phyloP scores from a whole-genome alignment of 2,888 invertebrate species.

The Pseudeuparius sepicola region DNA sequence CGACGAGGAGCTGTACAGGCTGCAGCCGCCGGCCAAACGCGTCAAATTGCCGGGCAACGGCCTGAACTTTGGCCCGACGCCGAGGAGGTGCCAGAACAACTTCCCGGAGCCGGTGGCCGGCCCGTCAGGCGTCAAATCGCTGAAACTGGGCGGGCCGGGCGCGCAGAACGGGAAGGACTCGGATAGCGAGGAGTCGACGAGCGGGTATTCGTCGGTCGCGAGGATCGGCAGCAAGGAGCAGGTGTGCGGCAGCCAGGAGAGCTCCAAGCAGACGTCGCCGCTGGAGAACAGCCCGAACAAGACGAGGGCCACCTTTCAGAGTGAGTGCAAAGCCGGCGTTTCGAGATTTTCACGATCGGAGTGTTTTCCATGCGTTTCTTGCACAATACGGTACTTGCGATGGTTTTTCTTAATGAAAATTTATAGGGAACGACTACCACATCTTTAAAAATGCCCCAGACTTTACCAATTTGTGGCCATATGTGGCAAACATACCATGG shows the following conservation, averaged over 20 bases:
- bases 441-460: too few relatives aligned
- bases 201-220: constrained; percentile 46
- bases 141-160: constrained; percentile 22
- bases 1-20: constrained; percentile 29
- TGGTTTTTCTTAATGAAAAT: too few relatives aligned
- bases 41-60: constrained; percentile 29
- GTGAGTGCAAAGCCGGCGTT: too few relatives aligned
- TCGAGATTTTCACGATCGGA: too few relatives aligned
- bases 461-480: too few relatives aligned
- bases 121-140: constrained; percentile 32
- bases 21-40: constrained; percentile 43
- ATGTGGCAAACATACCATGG: too few relatives aligned
- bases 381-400: too few relatives aligned
- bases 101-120: constrained; percentile 35
- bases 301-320: constrained; percentile 27
- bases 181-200: constrained; percentile 48
- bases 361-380: too few relatives aligned
- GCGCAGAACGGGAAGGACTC: constrained; percentile 37
- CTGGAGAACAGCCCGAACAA: constrained; percentile 23
- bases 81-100: too few relatives aligned
- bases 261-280: constrained; percentile 27
- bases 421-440: too few relatives aligned
- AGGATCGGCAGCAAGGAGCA: constrained; percentile 32
- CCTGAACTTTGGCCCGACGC: not conserved
- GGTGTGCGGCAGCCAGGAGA: constrained; percentile 27